phyloP scores from a whole-genome alignment of 2,113 vertebrate genomes.

The Oostethus manadensis region DNA sequence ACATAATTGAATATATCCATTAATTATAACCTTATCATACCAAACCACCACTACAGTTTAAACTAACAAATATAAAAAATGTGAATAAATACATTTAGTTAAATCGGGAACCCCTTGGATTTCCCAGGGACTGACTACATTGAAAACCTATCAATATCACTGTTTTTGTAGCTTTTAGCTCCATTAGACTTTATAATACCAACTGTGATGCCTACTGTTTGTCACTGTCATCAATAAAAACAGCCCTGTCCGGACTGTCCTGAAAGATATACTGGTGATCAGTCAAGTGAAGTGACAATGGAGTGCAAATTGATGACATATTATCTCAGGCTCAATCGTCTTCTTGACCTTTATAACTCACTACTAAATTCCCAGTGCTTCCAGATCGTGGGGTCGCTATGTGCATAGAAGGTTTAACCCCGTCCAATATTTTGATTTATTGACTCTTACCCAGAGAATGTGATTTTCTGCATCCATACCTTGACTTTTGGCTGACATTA shows the following conservation, averaged over 20 bases:
- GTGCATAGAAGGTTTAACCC: constrained; percentile 25
- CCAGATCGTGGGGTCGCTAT: constrained; percentile 16
- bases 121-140: no score
- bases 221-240: constrained; percentile 25
- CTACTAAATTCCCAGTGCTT: constrained; percentile 11
- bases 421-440: no score
- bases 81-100: no score
- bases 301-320: constrained; percentile 41
- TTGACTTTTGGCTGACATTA: no score
- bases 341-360: constrained; percentile 36
- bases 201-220: constrained; percentile 20
- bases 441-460: no score
- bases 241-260: constrained; percentile 25
- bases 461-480: no score
- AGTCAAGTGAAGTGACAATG: constrained; percentile 19
- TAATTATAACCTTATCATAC: no score
- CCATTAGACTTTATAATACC: constrained; percentile 8
- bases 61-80: no score
- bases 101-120: no score
- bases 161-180: neutral
- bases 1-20: no score
- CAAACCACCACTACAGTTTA: no score
- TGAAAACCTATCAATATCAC: no score
- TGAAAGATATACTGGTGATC: constrained; percentile 21
- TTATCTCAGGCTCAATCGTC: constrained; percentile 39